Conservation (phyloP, 2,113 vertebrate species). For the Cathartes aura region DNA sequence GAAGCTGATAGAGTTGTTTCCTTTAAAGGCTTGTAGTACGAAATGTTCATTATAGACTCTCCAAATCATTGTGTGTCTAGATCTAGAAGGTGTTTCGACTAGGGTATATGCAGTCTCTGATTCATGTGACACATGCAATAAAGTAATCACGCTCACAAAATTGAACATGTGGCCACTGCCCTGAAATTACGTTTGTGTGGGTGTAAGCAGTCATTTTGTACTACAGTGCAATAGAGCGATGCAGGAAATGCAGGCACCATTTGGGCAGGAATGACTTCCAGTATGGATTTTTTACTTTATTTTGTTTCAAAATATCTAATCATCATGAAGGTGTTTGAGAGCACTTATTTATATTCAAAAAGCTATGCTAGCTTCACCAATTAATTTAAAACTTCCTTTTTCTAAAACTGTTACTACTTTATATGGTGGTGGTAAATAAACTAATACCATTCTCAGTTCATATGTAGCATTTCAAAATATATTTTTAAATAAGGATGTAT, state of each 20-base stretch:
- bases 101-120: not conserved
- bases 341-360: not conserved
- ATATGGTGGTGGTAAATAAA: not conserved
- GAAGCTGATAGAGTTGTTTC: constrained; percentile 40
- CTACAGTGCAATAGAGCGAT: not conserved
- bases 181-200: constrained; percentile 25
- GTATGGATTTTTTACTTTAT: constrained; percentile 8
- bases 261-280: not conserved
- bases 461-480: constrained; percentile 60
- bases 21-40: constrained; percentile 33
- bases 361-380: not conserved
- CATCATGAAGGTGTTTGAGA: constrained; percentile 16
- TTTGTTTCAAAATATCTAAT: not conserved
- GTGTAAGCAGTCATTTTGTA: not conserved
- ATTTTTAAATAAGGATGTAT: constrained; percentile 39
- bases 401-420: not conserved
- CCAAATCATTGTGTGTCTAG: constrained; percentile 14
- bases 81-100: constrained; percentile 20
- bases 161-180: not conserved
- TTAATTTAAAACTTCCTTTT: not conserved
- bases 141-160: not conserved
- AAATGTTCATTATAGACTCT: constrained; percentile 20
- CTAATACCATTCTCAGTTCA: not conserved
- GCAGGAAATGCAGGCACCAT: not conserved
- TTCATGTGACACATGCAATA: not conserved